Percentiles rank a stretch among this genome's conserved stretches.
Evolutionary conservation across 2,888 invertebrate species (phyloP).

Genomic region (Drosophila picticornis): DNA sequence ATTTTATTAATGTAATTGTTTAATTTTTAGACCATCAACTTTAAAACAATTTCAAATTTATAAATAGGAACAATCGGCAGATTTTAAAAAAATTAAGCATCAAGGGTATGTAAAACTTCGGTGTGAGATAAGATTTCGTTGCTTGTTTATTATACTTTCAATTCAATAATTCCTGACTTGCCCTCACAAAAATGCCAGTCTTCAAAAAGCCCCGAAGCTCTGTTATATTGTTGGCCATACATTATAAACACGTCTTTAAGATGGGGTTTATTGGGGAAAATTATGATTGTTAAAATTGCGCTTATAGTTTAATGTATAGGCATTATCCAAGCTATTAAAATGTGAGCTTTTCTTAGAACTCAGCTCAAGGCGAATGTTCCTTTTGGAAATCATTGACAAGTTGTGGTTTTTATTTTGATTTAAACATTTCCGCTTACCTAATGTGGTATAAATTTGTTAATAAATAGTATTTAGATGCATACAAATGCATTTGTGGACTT

Average conservation of each 20-base stretch:
- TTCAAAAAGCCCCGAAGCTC: conserved; percentile 16
- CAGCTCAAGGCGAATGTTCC: not conserved
- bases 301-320: not conserved
- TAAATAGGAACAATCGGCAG: not conserved
- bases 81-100: too few species aligned
- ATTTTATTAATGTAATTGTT: not conserved
- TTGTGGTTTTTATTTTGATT: not conserved
- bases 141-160: conserved; percentile 20
- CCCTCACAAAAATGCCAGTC: conserved; percentile 13
- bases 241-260: conserved; percentile 28
- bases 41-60: not conserved
- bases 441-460: not conserved
- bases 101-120: not conserved
- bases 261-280: conserved; percentile 27
- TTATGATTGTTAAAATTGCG: conserved; percentile 5
- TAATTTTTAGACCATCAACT: not conserved
- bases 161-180: conserved; percentile 12
- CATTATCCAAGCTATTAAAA: not conserved
- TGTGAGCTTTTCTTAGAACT: not conserved
- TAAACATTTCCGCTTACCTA: conserved; percentile 31
- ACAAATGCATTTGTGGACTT: not conserved
- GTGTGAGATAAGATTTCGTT: not conserved
- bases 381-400: not conserved
- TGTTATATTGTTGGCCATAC: conserved; percentile 33
- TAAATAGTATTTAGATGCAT: conserved; percentile 8